Evolutionary conservation across 2,888 invertebrate genomes (phyloP), one percentile per base, ranked within the genome.

Genomic region (Galerucella pusilla): DNA sequence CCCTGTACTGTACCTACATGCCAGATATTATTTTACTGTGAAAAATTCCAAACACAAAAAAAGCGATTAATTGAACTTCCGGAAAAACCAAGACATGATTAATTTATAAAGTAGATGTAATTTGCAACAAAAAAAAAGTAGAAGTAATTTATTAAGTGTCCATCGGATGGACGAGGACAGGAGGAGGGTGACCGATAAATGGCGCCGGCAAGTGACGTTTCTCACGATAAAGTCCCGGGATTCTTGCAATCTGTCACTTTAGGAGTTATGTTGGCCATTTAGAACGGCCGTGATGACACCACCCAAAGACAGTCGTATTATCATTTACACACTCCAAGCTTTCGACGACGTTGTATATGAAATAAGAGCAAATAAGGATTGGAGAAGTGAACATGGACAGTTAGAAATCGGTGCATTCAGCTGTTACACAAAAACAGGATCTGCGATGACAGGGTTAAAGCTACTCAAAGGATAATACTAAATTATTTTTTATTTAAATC

Each of bases 161-260:
- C 68, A 12, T 14, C 46, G 16, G 42, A 59, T 10, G 28, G 57
- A 68, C 57, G 14, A 46, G n/a, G 28, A 20, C 35, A 49, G 49
- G 16, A 11, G 52, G 57, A 68, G 25, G 57, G 45, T 35, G 59
- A 57, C 45, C 68, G 59, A 68, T 59, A 59, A 68, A 57, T 59
- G 57, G 42, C 0, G 20, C 7, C 16, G 59, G 68, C 57, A 68
- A 54, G 57, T 68, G 68, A 68, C 57, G 35, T 59, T 68, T 68
- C 68, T 57, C 68, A 68, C 68, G 68, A 68, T 68, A 16, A 35
- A 68, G 42, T 68, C 68, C 57, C 20, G 16, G 57, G 20, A 49
- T 49, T 49, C 49, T 49, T 14, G 49, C 49, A 49, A 49, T 49
- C 12, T 49, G 49, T 49, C 49, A 49, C 49, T 4, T 11, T 11